These are phyloP conservation scores for Echinops telfairi DNA, from an alignment of 2,113 vertebrate genomes.

Conservation along the genomic window DNA sequence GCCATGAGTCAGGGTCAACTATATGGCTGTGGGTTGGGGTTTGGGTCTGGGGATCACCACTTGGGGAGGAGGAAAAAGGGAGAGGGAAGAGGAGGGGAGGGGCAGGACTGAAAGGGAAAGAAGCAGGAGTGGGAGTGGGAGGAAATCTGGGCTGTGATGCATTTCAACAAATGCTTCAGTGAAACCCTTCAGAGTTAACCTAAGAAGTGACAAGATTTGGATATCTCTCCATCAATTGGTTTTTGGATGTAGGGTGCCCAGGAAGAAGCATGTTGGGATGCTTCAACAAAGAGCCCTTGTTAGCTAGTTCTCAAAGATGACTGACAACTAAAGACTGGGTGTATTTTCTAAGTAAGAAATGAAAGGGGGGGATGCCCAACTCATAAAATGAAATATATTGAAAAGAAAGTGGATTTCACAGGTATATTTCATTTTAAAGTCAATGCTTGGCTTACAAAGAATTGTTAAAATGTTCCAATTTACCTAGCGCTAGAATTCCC, in stretches of 20 bases:
- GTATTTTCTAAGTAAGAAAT: constrained; percentile 15
- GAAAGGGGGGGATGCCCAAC: too few species aligned
- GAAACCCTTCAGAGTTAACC: neutral
- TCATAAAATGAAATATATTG: neutral
- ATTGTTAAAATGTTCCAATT: neutral
- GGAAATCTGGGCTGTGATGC: neutral
- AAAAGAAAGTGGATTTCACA: constrained; percentile 31
- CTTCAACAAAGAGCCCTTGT: neutral
- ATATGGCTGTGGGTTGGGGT: too few species aligned
- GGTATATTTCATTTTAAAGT: constrained; percentile 41
- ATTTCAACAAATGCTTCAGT: neutral
- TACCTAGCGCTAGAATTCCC: neutral
- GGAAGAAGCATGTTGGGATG: neutral
- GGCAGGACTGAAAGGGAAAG: too few species aligned
- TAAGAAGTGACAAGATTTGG: neutral
- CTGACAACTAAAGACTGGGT: neutral
- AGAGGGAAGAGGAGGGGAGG: too few species aligned
- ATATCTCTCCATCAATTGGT: neutral
- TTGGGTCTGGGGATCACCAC: too few species aligned
- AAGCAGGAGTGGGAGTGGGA: too few species aligned
- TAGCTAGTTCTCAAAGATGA: neutral
- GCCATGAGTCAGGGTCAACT: too few species aligned
- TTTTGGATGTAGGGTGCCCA: neutral
- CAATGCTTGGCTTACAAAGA: neutral
- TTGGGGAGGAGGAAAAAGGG: too few species aligned